Evolutionary conservation across 2,888 invertebrate species (phyloP).

Genomic region (Drosophila peninsularis): DNA sequence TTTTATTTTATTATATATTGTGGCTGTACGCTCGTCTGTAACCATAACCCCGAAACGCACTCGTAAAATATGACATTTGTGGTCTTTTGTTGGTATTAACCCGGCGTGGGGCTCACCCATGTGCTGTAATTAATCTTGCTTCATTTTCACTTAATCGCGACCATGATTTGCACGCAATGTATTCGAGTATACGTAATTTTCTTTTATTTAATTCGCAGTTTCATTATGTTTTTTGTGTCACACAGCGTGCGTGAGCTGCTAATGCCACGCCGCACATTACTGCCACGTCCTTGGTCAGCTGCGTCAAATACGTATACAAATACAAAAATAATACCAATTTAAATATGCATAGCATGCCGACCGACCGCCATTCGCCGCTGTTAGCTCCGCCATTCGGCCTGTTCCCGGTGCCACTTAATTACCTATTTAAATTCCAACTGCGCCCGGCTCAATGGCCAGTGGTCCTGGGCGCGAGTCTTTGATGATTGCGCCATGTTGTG

Average conservation of each 20-base stretch:
- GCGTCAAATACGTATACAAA: constrained; percentile 39
- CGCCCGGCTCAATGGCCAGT: constrained; percentile 25
- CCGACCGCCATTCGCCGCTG: constrained; percentile 43
- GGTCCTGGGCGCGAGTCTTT: constrained; percentile 18
- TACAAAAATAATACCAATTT: constrained; percentile 67
- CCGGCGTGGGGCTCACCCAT: constrained; percentile 40
- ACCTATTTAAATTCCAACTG: constrained; percentile 71
- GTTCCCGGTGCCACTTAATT: constrained; percentile 55
- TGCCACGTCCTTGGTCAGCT: constrained; percentile 30
- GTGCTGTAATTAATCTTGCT: constrained; percentile 70
- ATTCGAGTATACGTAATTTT: constrained; percentile 20
- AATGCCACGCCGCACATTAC: constrained; percentile 25
- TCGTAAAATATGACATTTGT: constrained; percentile 68
- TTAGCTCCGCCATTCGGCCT: constrained; percentile 12
- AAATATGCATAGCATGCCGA: constrained; percentile 64
- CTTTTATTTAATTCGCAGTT: constrained; percentile 56
- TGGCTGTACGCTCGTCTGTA: constrained; percentile 40
- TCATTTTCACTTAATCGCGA: constrained; percentile 75
- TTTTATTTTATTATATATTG: constrained; percentile 7
- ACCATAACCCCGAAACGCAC: constrained; percentile 43
- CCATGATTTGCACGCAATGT: constrained; percentile 72
- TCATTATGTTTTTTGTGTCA: constrained; percentile 19
- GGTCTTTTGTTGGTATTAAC: constrained; percentile 64
- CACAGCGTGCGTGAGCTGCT: constrained; percentile 38
- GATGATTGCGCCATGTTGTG: constrained; percentile 31